Base-by-base conservation (phyloP, 2,797 vertebrate genomes). In the Carapus acus region DNA sequence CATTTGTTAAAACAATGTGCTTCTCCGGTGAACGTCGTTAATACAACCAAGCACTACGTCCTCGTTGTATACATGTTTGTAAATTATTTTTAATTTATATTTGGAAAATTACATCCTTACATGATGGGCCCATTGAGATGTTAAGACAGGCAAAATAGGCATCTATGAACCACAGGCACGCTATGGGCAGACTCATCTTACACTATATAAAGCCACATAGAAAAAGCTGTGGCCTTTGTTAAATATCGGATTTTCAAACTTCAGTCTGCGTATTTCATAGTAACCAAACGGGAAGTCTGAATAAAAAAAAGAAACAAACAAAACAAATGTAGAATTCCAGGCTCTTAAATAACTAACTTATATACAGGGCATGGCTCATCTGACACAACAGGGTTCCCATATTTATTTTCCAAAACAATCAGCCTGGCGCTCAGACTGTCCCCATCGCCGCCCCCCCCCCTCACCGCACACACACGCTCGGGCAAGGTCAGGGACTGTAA, bases 111-210 rank as follows among this genome's bases (percentile, higher is more conserved):
- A 90, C 88, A 90, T 88, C 86, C 91, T 88, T 87, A 90, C 86
- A 91, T 69, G 79, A 83, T 82, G 46, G 65, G 81, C 84, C 86
- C 82, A 82, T 83, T 86, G 74, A 78, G 84, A 84, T 87, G 81
- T 83, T 77, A 90, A n/a, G 86, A 86, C 88, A 87, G 82, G 87
- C 83, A 79, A 83, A 86, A 86, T 83, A 86, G 86, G 86, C 85
- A 85, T 88, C 83, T 85, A 89, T 88, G 89, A 89, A 88, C 86
- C 90, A 91, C 89, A 92, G 90, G 89, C 87, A 89, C 90, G 89
- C 91, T 91, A 91, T 84, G 91, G 88, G 90, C 88, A 91, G 88
- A 92, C 90, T 92, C 46, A 86, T 88, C 92, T 92, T 93, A 91
- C 73, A 88, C 89, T 91, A 89, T 80, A 88, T 85, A 85, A 79